A percentile compares a stretch with the other conserved stretches of the same genome.
phyloP scores from a whole-genome alignment of 2,797 vertebrate species.

The Chaenodraco wilsoni region DNA sequence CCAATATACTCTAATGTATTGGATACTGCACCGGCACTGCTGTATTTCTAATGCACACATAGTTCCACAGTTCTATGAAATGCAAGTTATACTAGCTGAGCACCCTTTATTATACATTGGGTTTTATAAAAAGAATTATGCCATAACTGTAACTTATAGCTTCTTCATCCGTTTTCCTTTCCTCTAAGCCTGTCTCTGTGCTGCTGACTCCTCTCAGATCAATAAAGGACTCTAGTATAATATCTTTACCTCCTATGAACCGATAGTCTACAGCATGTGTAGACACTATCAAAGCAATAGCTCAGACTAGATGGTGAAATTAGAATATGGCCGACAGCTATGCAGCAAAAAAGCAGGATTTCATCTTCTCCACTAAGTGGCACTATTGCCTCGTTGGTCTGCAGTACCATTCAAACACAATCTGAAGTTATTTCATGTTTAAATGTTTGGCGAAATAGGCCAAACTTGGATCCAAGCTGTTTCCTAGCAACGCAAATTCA shows the following conservation, averaged over 20 bases:
- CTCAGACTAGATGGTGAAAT: neutral
- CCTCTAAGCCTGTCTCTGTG: neutral
- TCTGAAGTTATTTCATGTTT: neutral
- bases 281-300: neutral
- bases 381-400: conserved; percentile 24
- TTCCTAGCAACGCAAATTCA: conserved; percentile 14
- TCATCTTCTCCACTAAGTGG: conserved; percentile 43
- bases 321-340: neutral
- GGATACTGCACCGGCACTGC: too few relatives aligned
- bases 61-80: too few relatives aligned
- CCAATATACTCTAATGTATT: too few relatives aligned
- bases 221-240: neutral
- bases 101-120: neutral
- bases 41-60: too few relatives aligned
- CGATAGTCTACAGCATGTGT: too few relatives aligned
- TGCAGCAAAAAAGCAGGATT: neutral
- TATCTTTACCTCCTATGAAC: neutral
- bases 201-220: neutral
- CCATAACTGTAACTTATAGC: neutral
- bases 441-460: neutral
- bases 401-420: neutral
- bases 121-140: too few relatives aligned
- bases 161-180: neutral
- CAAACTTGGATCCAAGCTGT: neutral
- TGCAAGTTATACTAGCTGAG: too few relatives aligned